Base-by-base conservation (phyloP, 2,797 vertebrate genomes). In the Sebastes wilsoni region DNA sequence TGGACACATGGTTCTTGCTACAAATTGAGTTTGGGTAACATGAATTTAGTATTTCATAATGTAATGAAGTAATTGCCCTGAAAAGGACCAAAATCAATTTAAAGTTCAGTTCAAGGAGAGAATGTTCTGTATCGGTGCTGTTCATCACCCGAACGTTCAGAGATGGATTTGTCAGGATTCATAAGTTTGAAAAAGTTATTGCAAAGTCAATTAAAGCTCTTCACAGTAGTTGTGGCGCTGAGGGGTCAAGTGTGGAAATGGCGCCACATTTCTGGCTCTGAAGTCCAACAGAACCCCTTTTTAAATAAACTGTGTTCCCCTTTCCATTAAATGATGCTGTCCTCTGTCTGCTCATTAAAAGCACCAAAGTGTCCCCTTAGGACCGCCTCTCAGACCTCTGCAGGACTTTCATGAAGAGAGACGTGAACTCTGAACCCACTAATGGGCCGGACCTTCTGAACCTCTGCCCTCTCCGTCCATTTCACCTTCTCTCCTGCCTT, bases 321-420 rank as follows among this genome's bases (percentile, higher is more conserved):
- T n/a, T 14, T 62, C 71, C 28, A 66, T 77, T 61, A 55, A 62
- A 4, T 14, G 34, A 67, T 12, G 2, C 42, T 4, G 61, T 79
- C 38, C 68, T 60, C 20, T 64, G 65, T 61, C 55, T n/a, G 77
- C 80, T 88, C 77, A 81, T 88, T 84, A 79, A 81, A 78, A 46
- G 65, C 4, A 5, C 23, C 54, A 28, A 54, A 72, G 72, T 38
- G 77, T 38, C 72, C 78, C 64, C 74, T 42, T 10, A 58, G 64
- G 71, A 66, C 60, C 14, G 20, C 20, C 20, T 68, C 27, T 6
- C 27, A 70, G 65, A 77, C 69, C 76, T 84, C 59, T 70, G 59
- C 25, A 5, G 64, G 61, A 30, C 34, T 28, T 56, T 10, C 38
- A 60, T 0, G 25, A 16, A 46, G 14, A 38, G 28, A 22, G 28